Conservation (phyloP, 2,888 invertebrate species). For the Trichacis sp. region DNA sequence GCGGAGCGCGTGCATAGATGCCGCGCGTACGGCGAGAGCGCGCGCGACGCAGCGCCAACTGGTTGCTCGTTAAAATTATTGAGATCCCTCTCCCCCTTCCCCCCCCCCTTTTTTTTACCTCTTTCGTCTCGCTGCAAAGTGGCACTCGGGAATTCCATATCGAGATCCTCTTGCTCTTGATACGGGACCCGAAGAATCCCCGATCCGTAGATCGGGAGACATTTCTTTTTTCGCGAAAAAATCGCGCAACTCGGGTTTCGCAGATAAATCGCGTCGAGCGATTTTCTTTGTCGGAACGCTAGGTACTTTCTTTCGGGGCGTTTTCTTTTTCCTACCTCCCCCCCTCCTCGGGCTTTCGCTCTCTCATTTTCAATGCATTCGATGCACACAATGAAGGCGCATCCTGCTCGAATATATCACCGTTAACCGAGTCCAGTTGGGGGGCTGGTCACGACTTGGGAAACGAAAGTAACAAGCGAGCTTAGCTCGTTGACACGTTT, state of each 20-base stretch:
- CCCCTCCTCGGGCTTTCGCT: too few species aligned
- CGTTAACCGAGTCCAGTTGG: constrained; percentile 42
- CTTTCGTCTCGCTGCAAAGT: constrained; percentile 17
- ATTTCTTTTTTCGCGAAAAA: too few species aligned
- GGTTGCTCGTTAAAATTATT: constrained; percentile 65
- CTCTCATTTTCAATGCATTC: too few species aligned
- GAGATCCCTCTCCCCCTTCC: constrained; percentile 42
- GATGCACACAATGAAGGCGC: too few species aligned
- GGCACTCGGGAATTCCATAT: constrained; percentile 35
- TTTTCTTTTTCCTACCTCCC: neutral
- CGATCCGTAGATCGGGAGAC: too few species aligned
- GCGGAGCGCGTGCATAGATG: constrained; percentile 42
- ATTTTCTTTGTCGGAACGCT: neutral
- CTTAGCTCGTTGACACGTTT: constrained; percentile 51
- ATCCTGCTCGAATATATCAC: constrained; percentile 42
- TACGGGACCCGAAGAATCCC: constrained; percentile 15
- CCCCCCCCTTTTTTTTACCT: constrained; percentile 5
- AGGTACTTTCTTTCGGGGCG: neutral
- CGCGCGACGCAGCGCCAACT: constrained; percentile 30
- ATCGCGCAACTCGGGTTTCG: too few species aligned
- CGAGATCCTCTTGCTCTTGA: constrained; percentile 45
- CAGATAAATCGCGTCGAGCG: too few species aligned
- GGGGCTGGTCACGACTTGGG: constrained; percentile 50
- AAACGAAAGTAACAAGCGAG: constrained; percentile 56
- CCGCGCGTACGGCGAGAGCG: constrained; percentile 5